Percentiles rank a stretch among this genome's conserved stretches.
phyloP scores from a whole-genome alignment of 2,113 vertebrate species.

The Bungarus multicinctus region DNA sequence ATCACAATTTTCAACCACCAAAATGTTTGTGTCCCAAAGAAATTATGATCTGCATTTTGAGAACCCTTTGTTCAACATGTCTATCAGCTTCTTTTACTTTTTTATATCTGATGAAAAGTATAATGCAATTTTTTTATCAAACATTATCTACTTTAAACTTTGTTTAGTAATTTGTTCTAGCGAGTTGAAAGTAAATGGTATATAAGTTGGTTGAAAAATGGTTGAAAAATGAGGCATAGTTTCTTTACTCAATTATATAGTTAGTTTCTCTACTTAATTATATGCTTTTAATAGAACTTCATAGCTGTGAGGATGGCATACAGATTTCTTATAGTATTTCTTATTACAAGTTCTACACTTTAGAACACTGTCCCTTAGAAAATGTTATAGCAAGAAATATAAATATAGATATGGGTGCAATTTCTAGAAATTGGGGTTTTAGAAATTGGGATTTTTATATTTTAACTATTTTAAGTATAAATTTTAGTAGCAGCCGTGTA shows the following conservation, averaged over 20 bases:
- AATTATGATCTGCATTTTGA: background rate
- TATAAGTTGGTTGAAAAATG: constrained; percentile 52
- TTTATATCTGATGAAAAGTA: constrained; percentile 24
- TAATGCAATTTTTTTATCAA: background rate
- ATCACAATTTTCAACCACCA: background rate
- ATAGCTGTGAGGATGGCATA: constrained; percentile 60
- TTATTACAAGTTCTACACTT: constrained; percentile 59
- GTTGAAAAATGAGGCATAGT: constrained; percentile 54
- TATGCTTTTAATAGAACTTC: constrained; percentile 58
- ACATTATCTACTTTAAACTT: background rate
- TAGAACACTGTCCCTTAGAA: constrained; percentile 42
- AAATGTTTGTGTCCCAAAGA: background rate
- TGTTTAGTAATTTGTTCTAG: constrained; percentile 21
- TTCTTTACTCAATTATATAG: constrained; percentile 46
- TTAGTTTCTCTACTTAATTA: constrained; percentile 45
- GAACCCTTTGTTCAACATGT: background rate
- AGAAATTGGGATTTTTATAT: too few relatives aligned
- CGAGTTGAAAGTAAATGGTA: constrained; percentile 44
- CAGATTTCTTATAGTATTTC: constrained; percentile 61
- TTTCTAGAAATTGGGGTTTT: too few relatives aligned
- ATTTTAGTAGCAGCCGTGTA: too few relatives aligned
- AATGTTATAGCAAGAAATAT: background rate
- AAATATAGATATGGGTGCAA: constrained; percentile 18
- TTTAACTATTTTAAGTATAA: too few relatives aligned
- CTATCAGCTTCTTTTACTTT: background rate